Conservation (phyloP, 2,797 vertebrate species). For the Oreochromis grahami region DNA sequence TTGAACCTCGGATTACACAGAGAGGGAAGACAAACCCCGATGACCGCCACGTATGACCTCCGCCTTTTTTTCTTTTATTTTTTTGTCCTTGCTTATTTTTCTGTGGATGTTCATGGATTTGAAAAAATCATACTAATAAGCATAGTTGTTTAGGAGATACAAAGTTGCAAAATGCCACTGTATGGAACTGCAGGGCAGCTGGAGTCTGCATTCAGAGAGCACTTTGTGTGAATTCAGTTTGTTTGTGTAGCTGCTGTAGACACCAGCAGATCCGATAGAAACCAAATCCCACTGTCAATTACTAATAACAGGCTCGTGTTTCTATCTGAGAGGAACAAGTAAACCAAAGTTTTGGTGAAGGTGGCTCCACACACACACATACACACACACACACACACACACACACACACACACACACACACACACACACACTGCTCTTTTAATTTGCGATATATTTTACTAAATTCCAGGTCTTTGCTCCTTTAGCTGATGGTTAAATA, state of each 20-base stretch:
- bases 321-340: not conserved
- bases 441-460: not conserved
- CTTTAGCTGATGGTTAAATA: not conserved
- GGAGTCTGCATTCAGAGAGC: not conserved
- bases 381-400: not conserved
- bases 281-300: not conserved
- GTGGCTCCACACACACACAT: not conserved
- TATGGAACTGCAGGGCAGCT: not conserved
- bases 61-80: rapidly evolving
- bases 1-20: slow-evolving; percentile 12
- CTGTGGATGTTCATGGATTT: not conserved
- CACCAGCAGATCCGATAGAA: not conserved
- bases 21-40: not conserved
- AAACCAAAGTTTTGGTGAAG: not conserved
- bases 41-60: not conserved
- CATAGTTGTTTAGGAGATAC: not conserved
- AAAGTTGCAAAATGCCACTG: not conserved
- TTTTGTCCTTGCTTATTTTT: not conserved
- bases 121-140: not conserved
- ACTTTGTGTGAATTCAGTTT: not conserved
- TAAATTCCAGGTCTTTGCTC: not conserved
- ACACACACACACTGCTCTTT: not conserved
- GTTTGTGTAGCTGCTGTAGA: not conserved
- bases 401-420: not conserved
- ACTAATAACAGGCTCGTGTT: not conserved